Evolutionary conservation across 2,888 invertebrate species (phyloP).

Genomic region (Cosmorhoe ocellata): DNA sequence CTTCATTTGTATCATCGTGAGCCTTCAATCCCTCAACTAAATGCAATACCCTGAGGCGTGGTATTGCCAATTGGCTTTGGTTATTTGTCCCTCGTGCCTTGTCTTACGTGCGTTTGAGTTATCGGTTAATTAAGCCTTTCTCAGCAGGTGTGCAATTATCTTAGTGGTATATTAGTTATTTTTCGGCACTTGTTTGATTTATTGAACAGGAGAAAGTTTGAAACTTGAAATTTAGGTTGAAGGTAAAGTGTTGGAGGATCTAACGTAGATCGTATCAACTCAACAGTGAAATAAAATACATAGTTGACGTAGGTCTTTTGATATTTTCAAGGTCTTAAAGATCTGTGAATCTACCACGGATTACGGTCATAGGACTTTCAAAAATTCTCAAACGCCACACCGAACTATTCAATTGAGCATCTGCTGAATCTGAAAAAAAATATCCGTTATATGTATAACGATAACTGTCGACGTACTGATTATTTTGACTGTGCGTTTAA

Average conservation of each 20-base stretch:
- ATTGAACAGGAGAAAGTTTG: constrained; percentile 1
- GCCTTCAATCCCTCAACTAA: constrained; percentile 13
- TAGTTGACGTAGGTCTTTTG: no score
- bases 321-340: no score
- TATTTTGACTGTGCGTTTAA: no score
- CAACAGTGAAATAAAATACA: no score
- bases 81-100: constrained; percentile 30
- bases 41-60: constrained; percentile 12
- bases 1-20: neutral
- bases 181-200: constrained; percentile 13
- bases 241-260: neutral
- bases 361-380: no score
- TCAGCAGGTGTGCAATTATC: constrained; percentile 34
- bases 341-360: no score
- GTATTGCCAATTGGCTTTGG: constrained; percentile 21
- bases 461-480: no score
- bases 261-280: no score
- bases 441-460: no score
- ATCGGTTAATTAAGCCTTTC: constrained; percentile 34
- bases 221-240: neutral
- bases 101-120: constrained; percentile 52
- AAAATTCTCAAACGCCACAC: no score
- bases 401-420: no score
- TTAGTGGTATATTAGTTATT: constrained; percentile 3
- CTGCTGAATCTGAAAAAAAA: no score